phyloP scores from a whole-genome alignment of 2,113 vertebrate genomes.

The Zingel zingel region DNA sequence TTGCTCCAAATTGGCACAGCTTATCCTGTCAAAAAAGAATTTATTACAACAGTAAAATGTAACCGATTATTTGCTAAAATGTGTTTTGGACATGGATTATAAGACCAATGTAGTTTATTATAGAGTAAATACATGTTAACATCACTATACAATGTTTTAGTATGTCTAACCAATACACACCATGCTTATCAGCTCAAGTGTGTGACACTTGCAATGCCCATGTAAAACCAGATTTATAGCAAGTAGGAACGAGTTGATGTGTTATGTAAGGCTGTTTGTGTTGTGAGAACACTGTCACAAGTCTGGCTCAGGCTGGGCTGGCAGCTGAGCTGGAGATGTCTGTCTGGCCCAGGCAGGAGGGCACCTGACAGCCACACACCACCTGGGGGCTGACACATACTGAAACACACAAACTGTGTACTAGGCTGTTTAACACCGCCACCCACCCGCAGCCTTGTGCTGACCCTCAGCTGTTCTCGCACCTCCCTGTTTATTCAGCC shows the following conservation, averaged over 20 bases:
- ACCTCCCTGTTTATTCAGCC: slow-evolving; percentile 68
- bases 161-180: background rate
- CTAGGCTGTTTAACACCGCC: slow-evolving; percentile 37
- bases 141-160: slow-evolving; percentile 11
- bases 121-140: slow-evolving; percentile 30
- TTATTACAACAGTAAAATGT: slow-evolving; percentile 42
- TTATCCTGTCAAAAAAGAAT: slow-evolving; percentile 26
- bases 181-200: slow-evolving; percentile 31
- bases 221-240: slow-evolving; percentile 60
- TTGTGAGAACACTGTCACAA: slow-evolving; percentile 72
- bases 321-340: slow-evolving; percentile 63
- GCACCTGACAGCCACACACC: slow-evolving; percentile 79
- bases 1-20: slow-evolving; percentile 29
- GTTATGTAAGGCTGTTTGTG: slow-evolving; percentile 70
- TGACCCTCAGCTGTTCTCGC: slow-evolving; percentile 69
- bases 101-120: slow-evolving; percentile 26
- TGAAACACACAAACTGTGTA: slow-evolving; percentile 40
- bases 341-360: slow-evolving; percentile 67
- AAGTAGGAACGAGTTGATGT: slow-evolving; percentile 48
- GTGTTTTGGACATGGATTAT: slow-evolving; percentile 12
- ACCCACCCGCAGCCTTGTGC: slow-evolving; percentile 67
- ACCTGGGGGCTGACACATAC: slow-evolving; percentile 66
- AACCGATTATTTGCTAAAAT: slow-evolving; percentile 48
- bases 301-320: slow-evolving; percentile 63
- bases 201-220: slow-evolving; percentile 30